A percentile compares a stretch with the other conserved stretches of the same genome.
These are phyloP conservation scores for Ataeniobius toweri DNA, from an alignment of 2,797 vertebrate genomes.

Conservation along the genomic window DNA sequence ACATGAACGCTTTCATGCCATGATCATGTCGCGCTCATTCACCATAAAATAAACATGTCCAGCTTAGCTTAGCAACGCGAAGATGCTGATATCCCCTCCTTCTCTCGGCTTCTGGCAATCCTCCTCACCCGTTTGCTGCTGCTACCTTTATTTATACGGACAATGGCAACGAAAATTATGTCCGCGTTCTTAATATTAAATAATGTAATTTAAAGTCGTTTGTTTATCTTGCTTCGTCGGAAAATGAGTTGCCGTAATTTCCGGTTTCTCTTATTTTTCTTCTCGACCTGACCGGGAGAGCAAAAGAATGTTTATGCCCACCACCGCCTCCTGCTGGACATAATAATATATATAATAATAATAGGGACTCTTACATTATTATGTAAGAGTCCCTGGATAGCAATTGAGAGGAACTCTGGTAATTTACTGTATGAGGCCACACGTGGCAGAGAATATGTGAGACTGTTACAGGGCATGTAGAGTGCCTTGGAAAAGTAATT, in stretches of 20 bases:
- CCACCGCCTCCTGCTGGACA: conserved; percentile 35
- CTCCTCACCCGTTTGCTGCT: background rate
- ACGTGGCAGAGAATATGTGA: no score
- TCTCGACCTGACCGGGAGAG: fast-evolving
- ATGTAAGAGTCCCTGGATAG: no score
- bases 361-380: no score
- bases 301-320: background rate
- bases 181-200: background rate
- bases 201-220: conserved; percentile 50
- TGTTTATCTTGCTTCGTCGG: conserved; percentile 75
- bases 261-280: conserved; percentile 50
- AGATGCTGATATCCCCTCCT: conserved; percentile 1
- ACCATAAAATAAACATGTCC: conserved; percentile 71
- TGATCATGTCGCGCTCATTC: conserved; percentile 72
- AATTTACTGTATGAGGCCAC: no score
- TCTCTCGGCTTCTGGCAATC: background rate
- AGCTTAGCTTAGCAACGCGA: conserved; percentile 45
- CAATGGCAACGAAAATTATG: background rate
- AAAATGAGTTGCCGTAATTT: conserved; percentile 56
- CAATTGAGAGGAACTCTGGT: no score
- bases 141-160: conserved; percentile 19
- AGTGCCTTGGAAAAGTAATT: background rate
- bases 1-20: conserved; percentile 63
- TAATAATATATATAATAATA: no score
- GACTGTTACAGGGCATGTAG: no score